Conservation (phyloP, 1,140 invertebrate species). For the Leptonema lineaticorne region DNA sequence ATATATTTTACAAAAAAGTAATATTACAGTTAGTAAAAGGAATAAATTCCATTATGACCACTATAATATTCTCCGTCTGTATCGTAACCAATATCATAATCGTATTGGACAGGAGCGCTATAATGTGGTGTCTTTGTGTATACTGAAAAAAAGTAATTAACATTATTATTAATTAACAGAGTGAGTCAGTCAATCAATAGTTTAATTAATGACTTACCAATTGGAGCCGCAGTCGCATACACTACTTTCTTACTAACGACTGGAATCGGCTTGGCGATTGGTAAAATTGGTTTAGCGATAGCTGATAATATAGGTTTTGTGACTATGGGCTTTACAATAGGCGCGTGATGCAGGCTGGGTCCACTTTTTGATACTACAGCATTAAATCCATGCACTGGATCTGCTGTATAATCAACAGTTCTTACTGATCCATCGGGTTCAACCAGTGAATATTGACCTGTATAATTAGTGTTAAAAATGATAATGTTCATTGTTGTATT, state of each 20-base stretch:
- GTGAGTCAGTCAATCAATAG: not conserved
- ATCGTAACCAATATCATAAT: constrained; percentile 36
- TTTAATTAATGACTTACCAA: constrained; percentile 42
- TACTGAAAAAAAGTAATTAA: constrained; percentile 20
- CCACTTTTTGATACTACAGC: constrained; percentile 43
- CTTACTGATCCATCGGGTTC: constrained; percentile 64
- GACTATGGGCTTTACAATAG: constrained; percentile 1
- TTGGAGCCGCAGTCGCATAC: constrained; percentile 47
- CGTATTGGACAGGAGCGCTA: constrained; percentile 26
- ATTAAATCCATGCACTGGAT: constrained; percentile 53
- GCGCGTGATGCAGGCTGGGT: constrained; percentile 12
- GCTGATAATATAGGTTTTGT: constrained; percentile 39
- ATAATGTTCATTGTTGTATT: not conserved
- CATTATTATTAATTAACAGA: not conserved
- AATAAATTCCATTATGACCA: constrained; percentile 28
- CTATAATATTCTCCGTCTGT: constrained; percentile 26
- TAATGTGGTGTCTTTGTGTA: constrained; percentile 24
- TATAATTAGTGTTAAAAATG: not conserved
- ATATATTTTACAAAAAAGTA: constrained; percentile 11
- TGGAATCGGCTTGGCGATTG: constrained; percentile 42
- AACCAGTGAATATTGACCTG: constrained; percentile 46
- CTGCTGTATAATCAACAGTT: constrained; percentile 58
- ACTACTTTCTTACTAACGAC: constrained; percentile 44
- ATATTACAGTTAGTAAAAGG: constrained; percentile 19
- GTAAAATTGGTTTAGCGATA: constrained; percentile 42